Evolutionary conservation across 2,888 invertebrate species (phyloP).

Genomic region (Lymantria dispar): DNA sequence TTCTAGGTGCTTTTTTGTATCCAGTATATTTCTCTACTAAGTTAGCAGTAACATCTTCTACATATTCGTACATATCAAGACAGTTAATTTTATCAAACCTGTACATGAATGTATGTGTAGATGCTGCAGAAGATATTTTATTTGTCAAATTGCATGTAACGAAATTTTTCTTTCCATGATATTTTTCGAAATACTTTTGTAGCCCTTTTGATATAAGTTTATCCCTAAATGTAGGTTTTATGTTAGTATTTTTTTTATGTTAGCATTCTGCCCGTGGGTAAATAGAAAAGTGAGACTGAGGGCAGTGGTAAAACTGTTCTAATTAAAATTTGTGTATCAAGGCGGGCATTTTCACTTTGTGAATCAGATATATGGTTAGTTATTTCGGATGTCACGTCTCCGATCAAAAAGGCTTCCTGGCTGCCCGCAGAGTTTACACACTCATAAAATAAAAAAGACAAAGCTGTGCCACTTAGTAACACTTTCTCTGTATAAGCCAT

Average conservation of each 20-base stretch:
- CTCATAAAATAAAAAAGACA: conserved; percentile 86
- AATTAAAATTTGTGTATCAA: conserved; percentile 84
- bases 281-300: conserved; percentile 79
- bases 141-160: conserved; percentile 83
- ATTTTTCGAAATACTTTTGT: conserved; percentile 79
- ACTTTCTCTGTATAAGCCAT: conserved; percentile 77
- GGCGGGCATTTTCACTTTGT: conserved; percentile 83
- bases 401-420: conserved; percentile 86
- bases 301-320: conserved; percentile 84
- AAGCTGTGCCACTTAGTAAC: conserved; percentile 83
- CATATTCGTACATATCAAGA: conserved; percentile 77
- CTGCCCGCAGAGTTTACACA: conserved; percentile 83
- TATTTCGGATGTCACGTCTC: conserved; percentile 84
- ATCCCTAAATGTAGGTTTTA: conserved; percentile 84
- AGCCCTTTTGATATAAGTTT: conserved; percentile 84
- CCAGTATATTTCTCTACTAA: conserved; percentile 75
- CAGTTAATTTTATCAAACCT: conserved; percentile 83
- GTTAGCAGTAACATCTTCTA: conserved; percentile 80
- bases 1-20: conserved; percentile 65
- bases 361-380: conserved; percentile 87
- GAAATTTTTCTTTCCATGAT: conserved; percentile 82
- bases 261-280: conserved; percentile 83
- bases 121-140: conserved; percentile 70
- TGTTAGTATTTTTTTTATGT: conserved; percentile 78
- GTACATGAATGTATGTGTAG: conserved; percentile 85